These are phyloP conservation scores for Teleopsis dalmanni DNA, from an alignment of 1,140 invertebrate species.

Conservation along the genomic window DNA sequence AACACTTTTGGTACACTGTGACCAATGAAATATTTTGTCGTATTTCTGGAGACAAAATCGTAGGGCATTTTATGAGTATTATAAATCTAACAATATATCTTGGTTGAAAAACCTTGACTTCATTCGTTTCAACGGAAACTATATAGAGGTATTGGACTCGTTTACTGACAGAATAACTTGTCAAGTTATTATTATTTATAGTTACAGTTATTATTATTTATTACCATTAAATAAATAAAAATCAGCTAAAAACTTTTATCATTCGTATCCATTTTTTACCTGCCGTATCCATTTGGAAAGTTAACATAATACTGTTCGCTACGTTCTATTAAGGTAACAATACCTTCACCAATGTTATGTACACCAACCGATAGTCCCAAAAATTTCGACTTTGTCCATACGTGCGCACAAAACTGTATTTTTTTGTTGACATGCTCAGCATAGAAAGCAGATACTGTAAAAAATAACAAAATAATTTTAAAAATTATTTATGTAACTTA, in stretches of 20 bases:
- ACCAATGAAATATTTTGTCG: no score
- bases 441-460: conserved; percentile 89
- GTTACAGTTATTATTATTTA: no score
- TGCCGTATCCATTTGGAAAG: conserved; percentile 93
- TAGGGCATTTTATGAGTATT: no score
- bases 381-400: conserved; percentile 98
- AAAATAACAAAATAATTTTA: conserved; percentile 5
- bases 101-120: no score
- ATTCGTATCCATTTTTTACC: conserved; percentile 43
- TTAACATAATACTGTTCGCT: conserved; percentile 89
- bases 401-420: conserved; percentile 86
- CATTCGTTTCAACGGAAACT: no score
- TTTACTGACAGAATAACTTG: no score
- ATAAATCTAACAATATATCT: no score
- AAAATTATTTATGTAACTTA: not conserved
- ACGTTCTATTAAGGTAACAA: conserved; percentile 70
- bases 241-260: not conserved
- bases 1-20: not conserved
- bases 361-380: conserved; percentile 90
- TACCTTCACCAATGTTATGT: conserved; percentile 77
- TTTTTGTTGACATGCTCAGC: conserved; percentile 86
- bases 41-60: no score
- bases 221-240: no score
- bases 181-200: no score
- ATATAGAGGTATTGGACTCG: no score